Evolutionary conservation across 2,888 invertebrate species (phyloP), one percentile per base, ranked within the genome.

Genomic region (Gari tellinella): DNA sequence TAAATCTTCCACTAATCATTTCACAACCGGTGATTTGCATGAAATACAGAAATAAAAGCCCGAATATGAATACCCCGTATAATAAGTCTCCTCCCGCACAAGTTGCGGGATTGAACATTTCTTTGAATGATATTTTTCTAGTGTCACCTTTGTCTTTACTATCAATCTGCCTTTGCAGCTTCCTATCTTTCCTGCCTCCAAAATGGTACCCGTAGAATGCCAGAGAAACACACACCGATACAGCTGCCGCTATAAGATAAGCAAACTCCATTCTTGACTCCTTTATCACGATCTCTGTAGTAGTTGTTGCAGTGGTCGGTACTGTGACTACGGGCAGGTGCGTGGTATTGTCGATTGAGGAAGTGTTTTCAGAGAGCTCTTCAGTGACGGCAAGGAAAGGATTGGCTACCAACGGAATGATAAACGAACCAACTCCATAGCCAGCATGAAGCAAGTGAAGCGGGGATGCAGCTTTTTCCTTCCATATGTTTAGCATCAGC

Each of bases 361-460:
- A 21, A 2, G 5, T 38, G 15, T 53, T 62, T 2, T 53, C 40
- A 12, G 15, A 43, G 7, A 45, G 55, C 8, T 43, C 26, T 3
- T 45, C 62, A 8, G 62, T 56, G 7, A 72, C 70, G 3, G 82
- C 82, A 15, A 88, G 73, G 69, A 86, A 88, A 1, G 87, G 85
- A 31, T 80, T 80, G 0, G 83, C 84, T 15, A 88, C 70, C 17
- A 83, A 77, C 14, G 86, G 86, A n/a, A 79, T 82, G 21, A 87
- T 75, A 15, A 87, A 77, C 25, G 86, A 84, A 8, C 88, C 88
- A 14, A 87, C 52, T 0, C 87, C 87, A 53, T 83, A 88, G 12
- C 87, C 87, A 25, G 82, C 84, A 56, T 88, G 87, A 7, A 87
- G 72, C 8, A 80, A 61, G 55, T 87, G 84, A 40, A 87, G 56